Percentiles rank a stretch among this genome's conserved stretches.
Evolutionary conservation across 23 tunicate genomes (phyloP).

Genomic region (Ciona savignyi): DNA sequence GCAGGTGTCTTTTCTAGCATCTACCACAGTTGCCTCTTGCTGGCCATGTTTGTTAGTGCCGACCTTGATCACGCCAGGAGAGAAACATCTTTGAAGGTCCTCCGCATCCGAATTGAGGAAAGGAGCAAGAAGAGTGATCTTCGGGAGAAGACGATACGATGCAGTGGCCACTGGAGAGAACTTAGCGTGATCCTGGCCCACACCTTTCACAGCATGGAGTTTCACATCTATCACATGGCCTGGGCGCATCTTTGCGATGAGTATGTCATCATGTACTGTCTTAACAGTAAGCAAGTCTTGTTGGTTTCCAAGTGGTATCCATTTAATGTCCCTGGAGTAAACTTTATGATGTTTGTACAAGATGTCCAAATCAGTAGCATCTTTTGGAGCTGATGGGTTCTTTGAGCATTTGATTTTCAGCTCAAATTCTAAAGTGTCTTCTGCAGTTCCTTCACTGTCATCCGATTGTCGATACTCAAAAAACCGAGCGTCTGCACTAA

Average conservation of each 20-base stretch:
- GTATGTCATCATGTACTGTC: constrained; percentile 70
- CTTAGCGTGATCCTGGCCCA: constrained; percentile 91
- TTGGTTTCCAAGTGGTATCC: constrained; percentile 84
- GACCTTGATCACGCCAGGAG: constrained; percentile 85
- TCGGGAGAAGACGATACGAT: constrained; percentile 72
- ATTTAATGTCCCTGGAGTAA: constrained; percentile 57
- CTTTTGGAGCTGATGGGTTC: constrained; percentile 64
- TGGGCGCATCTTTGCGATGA: too few species aligned
- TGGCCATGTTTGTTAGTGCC: constrained; percentile 28
- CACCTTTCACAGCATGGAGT: constrained; percentile 86
- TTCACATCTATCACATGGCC: constrained; percentile 56
- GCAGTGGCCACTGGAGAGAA: constrained; percentile 93
- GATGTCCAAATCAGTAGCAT: constrained; percentile 39
- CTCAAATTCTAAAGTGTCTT: constrained; percentile 52
- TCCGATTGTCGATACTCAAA: constrained; percentile 53
- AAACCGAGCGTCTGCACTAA: constrained; percentile 66
- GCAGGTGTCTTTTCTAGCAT: constrained; percentile 71
- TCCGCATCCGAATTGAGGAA: constrained; percentile 40
- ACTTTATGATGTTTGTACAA: constrained; percentile 62
- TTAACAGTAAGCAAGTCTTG: constrained; percentile 45
- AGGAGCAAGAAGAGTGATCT: constrained; percentile 41
- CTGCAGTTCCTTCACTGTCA: constrained; percentile 32
- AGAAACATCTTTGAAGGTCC: constrained; percentile 58
- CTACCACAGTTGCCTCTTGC: constrained; percentile 49
- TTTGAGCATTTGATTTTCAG: constrained; percentile 69